Percentiles rank a stretch among this genome's conserved stretches.
phyloP scores from a whole-genome alignment of 2,797 vertebrate genomes.

The Dermochelys coriacea region DNA sequence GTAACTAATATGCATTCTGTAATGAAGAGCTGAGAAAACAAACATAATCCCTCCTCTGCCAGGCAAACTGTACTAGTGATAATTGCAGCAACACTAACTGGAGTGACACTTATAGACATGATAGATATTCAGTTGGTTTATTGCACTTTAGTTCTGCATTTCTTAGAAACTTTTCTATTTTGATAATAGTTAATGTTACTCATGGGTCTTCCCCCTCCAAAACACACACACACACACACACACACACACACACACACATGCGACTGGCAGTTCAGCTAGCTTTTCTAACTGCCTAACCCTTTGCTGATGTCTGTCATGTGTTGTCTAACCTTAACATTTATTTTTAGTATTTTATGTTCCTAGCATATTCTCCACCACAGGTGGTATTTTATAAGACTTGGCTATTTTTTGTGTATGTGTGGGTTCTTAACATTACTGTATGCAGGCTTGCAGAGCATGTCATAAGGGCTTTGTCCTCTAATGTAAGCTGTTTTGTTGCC shows the following conservation, averaged over 20 bases:
- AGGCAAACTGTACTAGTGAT: conserved; percentile 40
- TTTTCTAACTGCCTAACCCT: conserved; percentile 43
- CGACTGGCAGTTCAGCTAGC: conserved; percentile 19
- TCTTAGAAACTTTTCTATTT: conserved; percentile 43
- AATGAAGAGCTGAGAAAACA: conserved; percentile 62
- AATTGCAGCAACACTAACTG: conserved; percentile 27
- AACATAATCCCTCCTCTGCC: conserved; percentile 36
- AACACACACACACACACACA: background rate
- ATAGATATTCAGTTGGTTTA: conserved; percentile 40
- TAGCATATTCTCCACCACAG: conserved; percentile 39
- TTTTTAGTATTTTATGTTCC: conserved; percentile 1
- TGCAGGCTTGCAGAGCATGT: conserved; percentile 32
- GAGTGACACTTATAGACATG: conserved; percentile 24
- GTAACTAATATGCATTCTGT: conserved; percentile 56
- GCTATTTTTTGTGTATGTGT: conserved; percentile 31
- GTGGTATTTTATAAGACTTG: conserved; percentile 52
- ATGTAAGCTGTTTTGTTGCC: conserved; percentile 1
- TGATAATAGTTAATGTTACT: conserved; percentile 47
- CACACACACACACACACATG: background rate
- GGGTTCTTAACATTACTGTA: conserved; percentile 52
- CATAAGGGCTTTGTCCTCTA: conserved; percentile 66
- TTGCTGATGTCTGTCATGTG: conserved; percentile 33
- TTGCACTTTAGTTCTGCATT: conserved; percentile 30
- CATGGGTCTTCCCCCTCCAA: background rate
- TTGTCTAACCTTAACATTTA: conserved; percentile 40